These are phyloP conservation scores for Gobiocypris rarus DNA, from an alignment of 2,113 vertebrate genomes.

Conservation along the genomic window DNA sequence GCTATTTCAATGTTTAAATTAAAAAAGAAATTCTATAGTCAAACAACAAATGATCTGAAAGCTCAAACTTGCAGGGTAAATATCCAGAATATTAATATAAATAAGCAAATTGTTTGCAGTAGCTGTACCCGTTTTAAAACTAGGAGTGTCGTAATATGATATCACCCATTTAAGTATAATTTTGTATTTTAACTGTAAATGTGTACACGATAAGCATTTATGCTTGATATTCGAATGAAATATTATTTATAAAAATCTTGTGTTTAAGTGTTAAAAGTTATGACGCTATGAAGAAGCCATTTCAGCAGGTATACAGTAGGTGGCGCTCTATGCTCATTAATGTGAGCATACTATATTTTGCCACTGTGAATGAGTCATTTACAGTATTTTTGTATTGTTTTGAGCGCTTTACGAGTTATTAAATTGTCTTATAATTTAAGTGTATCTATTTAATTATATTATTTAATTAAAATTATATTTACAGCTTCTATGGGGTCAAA, in stretches of 20 bases:
- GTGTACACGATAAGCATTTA: no score
- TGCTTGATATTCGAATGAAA: not conserved
- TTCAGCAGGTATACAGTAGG: conserved; percentile 18
- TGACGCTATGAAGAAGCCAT: not conserved
- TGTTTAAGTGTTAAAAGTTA: not conserved
- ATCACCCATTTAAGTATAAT: not conserved
- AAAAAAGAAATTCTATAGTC: not conserved
- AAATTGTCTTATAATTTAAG: not conserved
- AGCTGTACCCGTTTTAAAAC: not conserved
- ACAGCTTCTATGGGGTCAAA: not conserved
- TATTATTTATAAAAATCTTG: not conserved
- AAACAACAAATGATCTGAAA: no score
- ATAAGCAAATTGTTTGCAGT: not conserved
- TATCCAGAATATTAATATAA: not conserved
- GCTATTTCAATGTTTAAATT: not conserved
- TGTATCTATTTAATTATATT: not conserved
- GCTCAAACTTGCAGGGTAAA: not conserved
- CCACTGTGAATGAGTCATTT: not conserved
- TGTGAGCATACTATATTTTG: not conserved
- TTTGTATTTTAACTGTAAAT: not conserved
- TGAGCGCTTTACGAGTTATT: not conserved
- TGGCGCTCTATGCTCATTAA: conserved; percentile 26
- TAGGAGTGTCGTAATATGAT: not conserved
- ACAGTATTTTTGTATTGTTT: not conserved
- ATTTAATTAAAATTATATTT: not conserved